Conservation (phyloP, 2,888 invertebrate genomes). For the Rhynchonema sp. region DNA sequence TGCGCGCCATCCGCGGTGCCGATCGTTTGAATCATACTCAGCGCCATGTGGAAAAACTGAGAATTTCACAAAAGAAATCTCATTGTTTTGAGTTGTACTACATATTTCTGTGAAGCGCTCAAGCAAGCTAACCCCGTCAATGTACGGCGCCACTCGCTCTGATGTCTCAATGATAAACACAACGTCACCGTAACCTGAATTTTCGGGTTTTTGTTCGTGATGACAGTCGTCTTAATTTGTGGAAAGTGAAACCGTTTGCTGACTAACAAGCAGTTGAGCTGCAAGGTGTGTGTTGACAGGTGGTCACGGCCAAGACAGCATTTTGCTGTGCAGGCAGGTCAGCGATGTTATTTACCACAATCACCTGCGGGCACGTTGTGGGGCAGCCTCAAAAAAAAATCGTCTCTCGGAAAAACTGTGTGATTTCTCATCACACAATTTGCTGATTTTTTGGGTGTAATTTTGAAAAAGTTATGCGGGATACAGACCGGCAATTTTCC, state of each 20-base stretch:
- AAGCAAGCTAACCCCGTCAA: neutral
- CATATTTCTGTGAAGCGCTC: no score
- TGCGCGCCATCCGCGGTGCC: neutral
- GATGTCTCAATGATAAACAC: neutral
- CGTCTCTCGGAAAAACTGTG: no score
- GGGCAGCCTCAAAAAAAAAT: neutral
- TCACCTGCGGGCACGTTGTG: neutral
- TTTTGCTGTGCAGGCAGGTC: neutral
- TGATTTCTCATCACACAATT: no score
- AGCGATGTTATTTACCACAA: neutral
- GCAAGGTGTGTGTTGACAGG: neutral
- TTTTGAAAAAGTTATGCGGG: no score
- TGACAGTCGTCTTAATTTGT: no score
- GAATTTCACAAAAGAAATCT: no score
- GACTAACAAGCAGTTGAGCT: no score
- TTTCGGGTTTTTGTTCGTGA: neutral
- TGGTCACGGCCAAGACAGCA: neutral
- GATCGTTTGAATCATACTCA: neutral
- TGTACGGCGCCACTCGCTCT: neutral
- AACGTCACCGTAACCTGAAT: neutral
- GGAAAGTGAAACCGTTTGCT: no score
- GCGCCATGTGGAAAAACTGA: neutral
- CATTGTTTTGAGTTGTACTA: no score
- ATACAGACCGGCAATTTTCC: no score
- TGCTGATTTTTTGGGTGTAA: no score